Base-by-base conservation (phyloP, 2,797 vertebrate species). In the Tragelaphus oryx region DNA sequence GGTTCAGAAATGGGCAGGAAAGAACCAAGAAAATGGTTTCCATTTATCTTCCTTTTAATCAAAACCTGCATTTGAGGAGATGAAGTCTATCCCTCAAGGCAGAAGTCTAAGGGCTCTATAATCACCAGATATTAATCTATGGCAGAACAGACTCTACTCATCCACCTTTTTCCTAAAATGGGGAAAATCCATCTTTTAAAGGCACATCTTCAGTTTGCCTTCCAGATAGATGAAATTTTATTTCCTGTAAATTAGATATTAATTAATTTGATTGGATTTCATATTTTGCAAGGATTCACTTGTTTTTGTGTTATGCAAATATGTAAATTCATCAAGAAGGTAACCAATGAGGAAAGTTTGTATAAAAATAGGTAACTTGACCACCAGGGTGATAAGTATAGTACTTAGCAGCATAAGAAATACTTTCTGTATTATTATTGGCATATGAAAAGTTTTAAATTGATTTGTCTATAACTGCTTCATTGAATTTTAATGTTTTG, bases 41-140 rank as follows among this genome's bases (percentile, higher is more conserved):
- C 82, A 89, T 95, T 92, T 96, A 84, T 97, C 88, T 97, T 91
- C 30, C 88, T 87, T 97, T 95, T 96, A 96, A 96, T 96, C 97
- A 95, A 91, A 93, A 57, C 8, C 33, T 83, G 26, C 1, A 52
- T 93, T 92, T 75, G 78, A 92, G 33, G 55, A 95, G 79, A 95
- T 94, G 88, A 81, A 20, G 65, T 86, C 50, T 68, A 83, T 84
- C 54, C 46, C 30, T 94, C 79, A 88, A 92, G 60, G 50, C 28
- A 65, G 85, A 92, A 86, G 75, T 75, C 28, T 65, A 71, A 60
- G 9, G 12, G 24, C 41, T 83, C 30, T 89, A 33, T 46, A 96
- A 91, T 92, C 54, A 92, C 54, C 50, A 95, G 88, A 75, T 86
- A 96, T 76, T 93, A 96, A 95, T 86, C 78, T 88, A 16, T 13